Percentiles rank a stretch among this genome's conserved stretches.
Evolutionary conservation across 2,888 invertebrate species (phyloP).

Genomic region (Heliothis peltigera): DNA sequence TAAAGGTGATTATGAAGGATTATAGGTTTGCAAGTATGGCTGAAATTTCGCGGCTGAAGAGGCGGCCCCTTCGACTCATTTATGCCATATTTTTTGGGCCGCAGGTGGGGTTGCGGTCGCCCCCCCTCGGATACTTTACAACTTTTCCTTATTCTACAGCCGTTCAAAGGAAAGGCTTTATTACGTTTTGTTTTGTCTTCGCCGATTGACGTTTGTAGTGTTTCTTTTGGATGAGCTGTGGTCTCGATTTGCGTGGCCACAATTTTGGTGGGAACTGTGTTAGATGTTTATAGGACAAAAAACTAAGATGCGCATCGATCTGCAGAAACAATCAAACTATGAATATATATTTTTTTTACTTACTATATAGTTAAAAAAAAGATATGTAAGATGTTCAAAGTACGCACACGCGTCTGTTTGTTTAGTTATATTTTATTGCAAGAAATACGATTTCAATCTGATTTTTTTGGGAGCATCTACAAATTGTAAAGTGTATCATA

Average conservation of each 20-base stretch:
- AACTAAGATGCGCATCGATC: constrained; percentile 14
- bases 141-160: constrained; percentile 86
- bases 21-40: constrained; percentile 90
- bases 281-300: constrained; percentile 18
- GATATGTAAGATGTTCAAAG: too few relatives aligned
- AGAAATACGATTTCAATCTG: too few relatives aligned
- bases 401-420: too few relatives aligned
- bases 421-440: too few relatives aligned
- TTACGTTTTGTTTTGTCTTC: constrained; percentile 82
- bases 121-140: constrained; percentile 80
- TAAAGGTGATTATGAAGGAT: constrained; percentile 91
- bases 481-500: too few relatives aligned
- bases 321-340: background rate
- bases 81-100: constrained; percentile 86
- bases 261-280: constrained; percentile 33
- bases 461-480: too few relatives aligned
- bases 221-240: constrained; percentile 76
- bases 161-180: constrained; percentile 86
- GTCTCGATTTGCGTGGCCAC: constrained; percentile 57
- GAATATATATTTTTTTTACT: too few relatives aligned
- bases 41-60: constrained; percentile 87
- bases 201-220: constrained; percentile 69
- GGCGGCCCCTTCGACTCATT: constrained; percentile 82
- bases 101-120: constrained; percentile 85
- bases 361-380: too few relatives aligned